These are phyloP conservation scores for Geophilus truncorum DNA, from an alignment of 2,888 invertebrate species.

Conservation along the genomic window DNA sequence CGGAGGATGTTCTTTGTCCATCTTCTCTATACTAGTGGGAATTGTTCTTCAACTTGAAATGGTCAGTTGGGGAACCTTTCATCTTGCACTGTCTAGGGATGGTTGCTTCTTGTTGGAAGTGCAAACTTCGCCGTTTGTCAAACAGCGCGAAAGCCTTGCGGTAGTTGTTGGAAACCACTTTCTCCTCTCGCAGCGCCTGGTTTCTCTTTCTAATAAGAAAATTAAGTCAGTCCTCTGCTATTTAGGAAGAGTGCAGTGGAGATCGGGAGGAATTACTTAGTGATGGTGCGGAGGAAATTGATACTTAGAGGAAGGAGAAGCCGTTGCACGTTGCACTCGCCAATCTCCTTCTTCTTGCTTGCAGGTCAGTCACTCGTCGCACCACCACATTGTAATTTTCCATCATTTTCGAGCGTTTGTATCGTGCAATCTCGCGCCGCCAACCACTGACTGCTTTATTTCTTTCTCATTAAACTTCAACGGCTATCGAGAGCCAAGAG, in stretches of 20 bases:
- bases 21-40: not conserved
- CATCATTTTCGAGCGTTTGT: not conserved
- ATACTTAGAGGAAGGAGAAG: not conserved
- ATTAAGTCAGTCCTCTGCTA: conserved; percentile 20
- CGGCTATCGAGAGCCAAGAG: not conserved
- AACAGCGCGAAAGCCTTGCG: not conserved
- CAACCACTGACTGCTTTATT: not conserved
- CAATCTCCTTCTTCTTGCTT: not conserved
- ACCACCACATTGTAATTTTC: not conserved
- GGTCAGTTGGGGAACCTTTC: conserved; percentile 16
- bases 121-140: conserved; percentile 6
- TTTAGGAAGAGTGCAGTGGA: conserved; percentile 12
- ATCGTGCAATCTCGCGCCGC: not conserved
- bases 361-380: not conserved
- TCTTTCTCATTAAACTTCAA: not conserved
- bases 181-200: not conserved
- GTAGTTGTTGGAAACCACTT: not conserved
- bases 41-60: not conserved
- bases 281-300: conserved; percentile 8
- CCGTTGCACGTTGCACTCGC: conserved; percentile 12
- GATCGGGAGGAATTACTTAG: conserved; percentile 15
- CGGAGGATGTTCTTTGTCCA: not conserved
- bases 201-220: not conserved
- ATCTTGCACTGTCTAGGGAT: not conserved
- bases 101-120: not conserved